Conservation (phyloP, 2,113 vertebrate species). For the Corythornis madagascariensis region DNA sequence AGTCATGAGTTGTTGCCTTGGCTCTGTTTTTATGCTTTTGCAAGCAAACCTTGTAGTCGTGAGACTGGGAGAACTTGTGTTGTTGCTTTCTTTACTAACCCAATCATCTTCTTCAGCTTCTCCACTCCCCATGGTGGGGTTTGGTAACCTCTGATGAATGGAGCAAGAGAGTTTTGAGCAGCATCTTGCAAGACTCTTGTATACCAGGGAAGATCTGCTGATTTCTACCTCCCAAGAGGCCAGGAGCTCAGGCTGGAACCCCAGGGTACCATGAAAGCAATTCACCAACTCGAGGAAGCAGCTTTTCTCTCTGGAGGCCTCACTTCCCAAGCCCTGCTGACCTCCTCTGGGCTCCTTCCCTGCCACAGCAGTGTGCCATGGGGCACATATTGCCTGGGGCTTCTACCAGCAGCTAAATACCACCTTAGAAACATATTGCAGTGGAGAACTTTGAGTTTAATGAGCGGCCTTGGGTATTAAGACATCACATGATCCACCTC, state of each 20-base stretch:
- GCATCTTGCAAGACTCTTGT: not conserved
- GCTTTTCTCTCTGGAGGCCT: not conserved
- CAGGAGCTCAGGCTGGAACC: not conserved
- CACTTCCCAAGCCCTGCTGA: not conserved
- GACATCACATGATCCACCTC: not conserved
- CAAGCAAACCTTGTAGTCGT: not conserved
- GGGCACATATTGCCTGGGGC: not conserved
- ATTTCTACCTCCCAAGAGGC: not conserved
- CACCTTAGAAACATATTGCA: not conserved
- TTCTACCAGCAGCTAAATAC: not conserved
- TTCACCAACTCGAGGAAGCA: not conserved
- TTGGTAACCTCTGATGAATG: not conserved
- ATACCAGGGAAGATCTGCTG: not conserved
- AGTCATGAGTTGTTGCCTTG: rapidly evolving
- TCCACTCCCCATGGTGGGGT: not conserved
- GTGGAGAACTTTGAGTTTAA: not conserved
- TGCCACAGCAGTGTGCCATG: not conserved
- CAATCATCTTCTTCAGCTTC: not conserved
- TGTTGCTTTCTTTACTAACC: not conserved
- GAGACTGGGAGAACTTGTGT: not conserved
- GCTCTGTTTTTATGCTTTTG: not conserved
- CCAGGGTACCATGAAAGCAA: not conserved
- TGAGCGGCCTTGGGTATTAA: not conserved
- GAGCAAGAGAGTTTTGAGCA: not conserved
- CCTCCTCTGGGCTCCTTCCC: not conserved